These are phyloP conservation scores for Delichon dasypus DNA, from an alignment of 2,797 vertebrate species.

Conservation along the genomic window DNA sequence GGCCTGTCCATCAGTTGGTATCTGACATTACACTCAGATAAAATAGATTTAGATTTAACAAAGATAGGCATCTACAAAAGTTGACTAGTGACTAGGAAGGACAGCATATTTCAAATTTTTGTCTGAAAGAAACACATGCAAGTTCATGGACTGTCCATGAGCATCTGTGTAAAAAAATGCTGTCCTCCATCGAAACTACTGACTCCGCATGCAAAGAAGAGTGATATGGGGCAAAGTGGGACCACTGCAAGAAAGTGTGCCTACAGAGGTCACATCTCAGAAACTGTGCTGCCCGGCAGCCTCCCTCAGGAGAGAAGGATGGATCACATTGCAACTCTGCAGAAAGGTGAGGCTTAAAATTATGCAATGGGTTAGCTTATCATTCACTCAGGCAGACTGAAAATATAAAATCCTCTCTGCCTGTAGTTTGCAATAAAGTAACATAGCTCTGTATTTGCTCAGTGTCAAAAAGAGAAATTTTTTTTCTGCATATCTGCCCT, in stretches of 20 bases:
- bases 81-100: neutral
- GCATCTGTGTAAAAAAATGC: neutral
- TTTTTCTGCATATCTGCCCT: neutral
- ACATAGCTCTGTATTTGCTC: neutral
- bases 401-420: conserved; percentile 12
- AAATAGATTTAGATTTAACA: neutral
- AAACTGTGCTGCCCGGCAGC: neutral
- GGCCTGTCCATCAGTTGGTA: neutral
- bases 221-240: neutral
- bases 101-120: conserved; percentile 1
- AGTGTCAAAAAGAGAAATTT: conserved; percentile 8
- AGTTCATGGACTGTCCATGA: neutral
- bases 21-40: neutral
- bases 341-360: conserved; percentile 21
- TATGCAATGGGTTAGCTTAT: conserved; percentile 12
- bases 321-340: neutral
- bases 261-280: neutral
- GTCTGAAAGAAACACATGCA: neutral
- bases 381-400: neutral
- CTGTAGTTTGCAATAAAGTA: neutral
- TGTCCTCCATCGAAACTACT: neutral
- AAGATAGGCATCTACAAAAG: neutral
- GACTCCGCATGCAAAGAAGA: neutral
- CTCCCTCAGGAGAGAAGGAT: neutral
- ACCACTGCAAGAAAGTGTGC: neutral